Evolutionary conservation across 2,797 vertebrate species (phyloP), one percentile per base, ranked within the genome.

Genomic region (Lithobates pipiens): DNA sequence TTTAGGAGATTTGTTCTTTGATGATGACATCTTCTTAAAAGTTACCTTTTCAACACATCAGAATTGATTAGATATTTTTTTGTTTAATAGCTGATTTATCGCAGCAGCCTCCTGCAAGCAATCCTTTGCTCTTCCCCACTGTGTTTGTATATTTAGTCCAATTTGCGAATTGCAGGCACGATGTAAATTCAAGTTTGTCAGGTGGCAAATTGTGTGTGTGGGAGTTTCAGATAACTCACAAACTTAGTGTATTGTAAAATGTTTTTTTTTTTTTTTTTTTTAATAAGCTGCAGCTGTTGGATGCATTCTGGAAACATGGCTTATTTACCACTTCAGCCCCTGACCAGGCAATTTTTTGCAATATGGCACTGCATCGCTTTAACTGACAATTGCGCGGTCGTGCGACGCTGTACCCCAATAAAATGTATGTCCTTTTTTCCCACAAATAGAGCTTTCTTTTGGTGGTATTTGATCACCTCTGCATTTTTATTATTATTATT

Each of bases 161-260:
- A 82, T 83, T 83, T 83, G 65, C 39, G 67, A n/a, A 83, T 69
- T 69, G 42, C 34, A 27, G 54, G 73, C 27, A 21, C 25, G 32
- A 67, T 68, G 65, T 32, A 76, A 68, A 83, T 34, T 69, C 73
- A 25, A 8, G 5, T 32, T 29, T 83, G 65, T 69, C 42, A 70
- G 42, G 82, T 70, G 42, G 63, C 27, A 77, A 76, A 54, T 68
- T 32, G 44, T 29, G 61, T 78, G 61, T 83, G 67, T 76, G 74
- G 67, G 78, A 54, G 68, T 34, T 32, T 32, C 21, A 36, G 34
- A 57, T 80, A 80, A 80, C 29, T 80, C 23, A 13, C 27, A 27
- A 54, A 54, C 21, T 10, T 71, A 54, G 44, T 61, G 67, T 77
- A 23, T 42, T 82, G 25, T 77, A 39, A 77, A 84, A 71, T 73